phyloP scores from a whole-genome alignment of 1,140 invertebrate species.

The Leptestheria dahalacensis region DNA sequence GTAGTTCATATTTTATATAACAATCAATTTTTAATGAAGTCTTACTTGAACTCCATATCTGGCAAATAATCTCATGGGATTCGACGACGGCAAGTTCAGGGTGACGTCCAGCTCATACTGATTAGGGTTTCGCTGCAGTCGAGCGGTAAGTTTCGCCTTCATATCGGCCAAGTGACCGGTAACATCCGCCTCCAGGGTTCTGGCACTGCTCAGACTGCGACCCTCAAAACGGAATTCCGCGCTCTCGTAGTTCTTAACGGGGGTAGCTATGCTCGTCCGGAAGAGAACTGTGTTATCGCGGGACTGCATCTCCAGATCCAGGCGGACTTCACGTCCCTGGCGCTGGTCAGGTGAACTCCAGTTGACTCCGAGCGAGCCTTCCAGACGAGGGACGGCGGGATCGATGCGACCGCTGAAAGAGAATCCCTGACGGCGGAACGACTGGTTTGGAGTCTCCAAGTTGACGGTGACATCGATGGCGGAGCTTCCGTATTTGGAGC shows the following conservation, averaged over 20 bases:
- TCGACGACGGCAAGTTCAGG: not conserved
- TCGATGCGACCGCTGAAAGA: conserved; percentile 3
- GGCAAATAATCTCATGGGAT: not conserved
- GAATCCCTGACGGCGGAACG: conserved; percentile 5
- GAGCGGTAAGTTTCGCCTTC: conserved; percentile 3
- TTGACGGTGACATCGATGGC: not conserved
- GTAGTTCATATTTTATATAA: too few species aligned
- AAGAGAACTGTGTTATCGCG: not conserved
- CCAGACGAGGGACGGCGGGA: not conserved
- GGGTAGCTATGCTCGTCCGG: conserved; percentile 20
- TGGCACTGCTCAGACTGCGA: conserved; percentile 8
- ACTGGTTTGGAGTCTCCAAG: conserved; percentile 13
- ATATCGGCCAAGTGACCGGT: not conserved
- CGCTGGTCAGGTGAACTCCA: conserved; percentile 11
- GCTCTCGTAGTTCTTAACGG: conserved; percentile 36
- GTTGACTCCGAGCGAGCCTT: conserved; percentile 3
- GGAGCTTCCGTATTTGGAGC: conserved; percentile 1
- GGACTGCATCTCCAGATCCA: conserved; percentile 6
- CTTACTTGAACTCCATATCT: not conserved
- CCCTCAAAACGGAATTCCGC: conserved; percentile 36
- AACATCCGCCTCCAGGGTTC: conserved; percentile 11
- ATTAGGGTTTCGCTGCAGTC: not conserved
- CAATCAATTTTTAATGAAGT: not conserved
- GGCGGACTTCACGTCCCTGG: conserved; percentile 2
- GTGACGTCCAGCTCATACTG: conserved; percentile 6